Conservation (phyloP, 2,113 vertebrate genomes). For the Tylochromis polylepis region DNA sequence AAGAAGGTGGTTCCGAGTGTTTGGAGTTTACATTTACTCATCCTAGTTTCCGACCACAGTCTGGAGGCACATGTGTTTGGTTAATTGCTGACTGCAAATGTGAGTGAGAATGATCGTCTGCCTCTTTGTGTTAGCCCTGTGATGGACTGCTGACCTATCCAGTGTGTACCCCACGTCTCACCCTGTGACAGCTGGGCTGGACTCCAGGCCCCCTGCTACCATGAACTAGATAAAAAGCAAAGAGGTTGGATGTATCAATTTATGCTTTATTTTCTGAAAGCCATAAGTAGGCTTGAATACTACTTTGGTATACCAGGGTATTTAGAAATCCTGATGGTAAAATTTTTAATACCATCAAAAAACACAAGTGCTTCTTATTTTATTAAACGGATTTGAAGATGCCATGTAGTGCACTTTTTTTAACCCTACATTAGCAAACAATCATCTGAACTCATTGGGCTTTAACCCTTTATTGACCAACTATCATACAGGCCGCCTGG, state of each 20-base stretch:
- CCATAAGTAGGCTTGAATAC: too few species aligned
- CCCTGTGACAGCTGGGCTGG: too few species aligned
- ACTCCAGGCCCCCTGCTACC: too few species aligned
- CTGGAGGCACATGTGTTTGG: neutral
- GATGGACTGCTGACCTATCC: neutral
- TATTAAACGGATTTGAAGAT: neutral
- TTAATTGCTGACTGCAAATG: neutral
- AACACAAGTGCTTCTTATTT: neutral
- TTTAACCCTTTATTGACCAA: too few species aligned
- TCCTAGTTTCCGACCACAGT: neutral
- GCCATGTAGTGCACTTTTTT: neutral
- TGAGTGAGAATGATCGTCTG: neutral
- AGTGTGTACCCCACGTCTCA: neutral
- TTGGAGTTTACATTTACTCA: neutral
- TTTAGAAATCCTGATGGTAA: too few species aligned
- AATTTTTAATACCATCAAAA: neutral
- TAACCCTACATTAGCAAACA: neutral
- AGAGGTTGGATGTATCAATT: too few species aligned
- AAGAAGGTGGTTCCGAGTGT: neutral
- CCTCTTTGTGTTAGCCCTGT: neutral
- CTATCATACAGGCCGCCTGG: too few species aligned
- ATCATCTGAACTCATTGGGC: neutral
- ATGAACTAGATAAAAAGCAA: too few species aligned
- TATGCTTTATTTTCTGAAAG: too few species aligned
- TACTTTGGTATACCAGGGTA: too few species aligned